Conservation (phyloP, 2,797 vertebrate species). For the Apogon talboti region DNA sequence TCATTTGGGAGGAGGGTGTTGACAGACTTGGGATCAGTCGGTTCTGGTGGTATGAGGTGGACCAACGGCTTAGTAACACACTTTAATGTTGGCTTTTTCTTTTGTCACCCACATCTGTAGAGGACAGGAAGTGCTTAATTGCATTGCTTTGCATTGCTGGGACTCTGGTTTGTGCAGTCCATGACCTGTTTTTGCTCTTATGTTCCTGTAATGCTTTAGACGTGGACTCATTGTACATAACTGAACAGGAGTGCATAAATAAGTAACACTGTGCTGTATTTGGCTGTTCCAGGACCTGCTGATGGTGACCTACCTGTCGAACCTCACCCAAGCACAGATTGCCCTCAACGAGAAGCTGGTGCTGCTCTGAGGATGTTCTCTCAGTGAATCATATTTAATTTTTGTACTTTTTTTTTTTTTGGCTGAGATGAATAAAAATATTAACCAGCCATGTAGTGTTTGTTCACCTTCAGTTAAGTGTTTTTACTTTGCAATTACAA, state of each 20-base stretch:
- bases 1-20: no score
- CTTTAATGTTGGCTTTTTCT: no score
- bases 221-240: background rate
- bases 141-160: background rate
- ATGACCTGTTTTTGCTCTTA: background rate
- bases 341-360: conserved; percentile 98
- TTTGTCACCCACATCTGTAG: background rate
- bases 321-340: conserved; percentile 98
- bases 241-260: background rate
- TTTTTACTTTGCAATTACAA: background rate
- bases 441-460: conserved; percentile 53
- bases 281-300: conserved; percentile 88
- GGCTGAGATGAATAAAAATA: conserved; percentile 74
- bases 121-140: conserved; percentile 23
- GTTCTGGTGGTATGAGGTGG: no score
- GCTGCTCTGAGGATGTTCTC: conserved; percentile 74
- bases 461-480: background rate
- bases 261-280: background rate
- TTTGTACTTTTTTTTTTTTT: conserved; percentile 64
- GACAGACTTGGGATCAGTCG: no score
- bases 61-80: no score
- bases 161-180: background rate
- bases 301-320: conserved; percentile 99
- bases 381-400: conserved; percentile 72
- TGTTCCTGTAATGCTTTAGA: background rate